Base-by-base conservation (phyloP, 1,140 invertebrate genomes). In the Drosophila varians region DNA sequence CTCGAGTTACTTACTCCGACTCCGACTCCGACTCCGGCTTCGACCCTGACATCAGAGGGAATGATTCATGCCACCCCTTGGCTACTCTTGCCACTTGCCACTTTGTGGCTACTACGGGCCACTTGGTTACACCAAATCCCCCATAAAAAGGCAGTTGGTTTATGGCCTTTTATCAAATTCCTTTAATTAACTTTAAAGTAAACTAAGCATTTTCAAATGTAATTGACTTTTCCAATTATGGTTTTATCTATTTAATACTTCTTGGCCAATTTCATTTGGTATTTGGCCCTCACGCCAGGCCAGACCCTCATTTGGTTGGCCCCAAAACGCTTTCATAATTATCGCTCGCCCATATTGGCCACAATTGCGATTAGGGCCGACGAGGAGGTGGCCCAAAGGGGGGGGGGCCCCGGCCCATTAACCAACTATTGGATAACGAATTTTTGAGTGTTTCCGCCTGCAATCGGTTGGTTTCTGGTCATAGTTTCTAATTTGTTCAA, bases 401-500 rank as follows among this genome's bases (percentile, higher is more conserved):
- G 28, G 28, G 4, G 9, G 9, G 28, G 9, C 11, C 28, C 9
- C 9, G 9, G 46, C 14, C 11, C 25, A 34, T 47, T 36, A 19
- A 7, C 40, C 25, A 21, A 18, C 5, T 21, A 47, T 6, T 31
- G 25, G 18, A 26, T 12, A 38, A 60, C 28, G 31, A 42, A 64
- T 65, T 66, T 49, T 8, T 9, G 7, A 26, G 23, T 18, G 14
- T 64, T 45, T n/a, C 11, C 12, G 8, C 11, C 7, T n/a, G 42
- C 31, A 16, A 38, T 58, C 34, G 23, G 11, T 8, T 48, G 45
- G 25, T 51, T 52, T 34, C 9, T 12, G 47, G 34, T 56, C 19
- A 38, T 46, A 36, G 64, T 54, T 45, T 47, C 48, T 69, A 69
- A 69, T 69, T 69, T 69, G 49, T 51, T 46, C 65, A 69, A 69